phyloP scores from a whole-genome alignment of 2,888 invertebrate genomes.

The Philonicus albiceps region DNA sequence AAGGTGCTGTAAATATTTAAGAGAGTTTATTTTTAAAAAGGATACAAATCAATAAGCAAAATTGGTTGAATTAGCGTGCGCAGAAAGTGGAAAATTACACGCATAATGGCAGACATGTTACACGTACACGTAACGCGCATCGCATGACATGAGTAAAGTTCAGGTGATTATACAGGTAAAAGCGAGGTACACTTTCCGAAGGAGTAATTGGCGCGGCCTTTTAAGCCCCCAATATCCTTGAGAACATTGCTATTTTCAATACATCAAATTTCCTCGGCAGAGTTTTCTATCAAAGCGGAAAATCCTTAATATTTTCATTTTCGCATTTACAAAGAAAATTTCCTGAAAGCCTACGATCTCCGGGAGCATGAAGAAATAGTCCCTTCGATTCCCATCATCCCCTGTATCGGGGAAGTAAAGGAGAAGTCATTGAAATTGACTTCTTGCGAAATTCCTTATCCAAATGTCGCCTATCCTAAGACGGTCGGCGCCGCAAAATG shows the following conservation, averaged over 20 bases:
- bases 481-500: background rate
- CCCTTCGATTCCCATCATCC: background rate
- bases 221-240: constrained; percentile 9
- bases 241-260: background rate
- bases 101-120: background rate
- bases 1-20: background rate
- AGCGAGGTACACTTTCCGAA: background rate
- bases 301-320: constrained; percentile 27
- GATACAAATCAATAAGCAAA: background rate
- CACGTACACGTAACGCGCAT: background rate
- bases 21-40: background rate
- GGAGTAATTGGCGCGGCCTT: background rate
- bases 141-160: background rate
- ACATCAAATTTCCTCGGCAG: constrained; percentile 10
- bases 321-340: background rate
- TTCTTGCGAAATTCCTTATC: background rate
- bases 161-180: background rate
- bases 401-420: background rate
- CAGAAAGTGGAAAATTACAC: background rate
- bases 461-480: background rate
- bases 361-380: background rate
- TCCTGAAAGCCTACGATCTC: background rate
- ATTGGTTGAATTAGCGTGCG: background rate
- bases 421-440: background rate
- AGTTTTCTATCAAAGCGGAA: background rate